Conservation (phyloP, 1,140 invertebrate genomes). For the Cotesia typhae region DNA sequence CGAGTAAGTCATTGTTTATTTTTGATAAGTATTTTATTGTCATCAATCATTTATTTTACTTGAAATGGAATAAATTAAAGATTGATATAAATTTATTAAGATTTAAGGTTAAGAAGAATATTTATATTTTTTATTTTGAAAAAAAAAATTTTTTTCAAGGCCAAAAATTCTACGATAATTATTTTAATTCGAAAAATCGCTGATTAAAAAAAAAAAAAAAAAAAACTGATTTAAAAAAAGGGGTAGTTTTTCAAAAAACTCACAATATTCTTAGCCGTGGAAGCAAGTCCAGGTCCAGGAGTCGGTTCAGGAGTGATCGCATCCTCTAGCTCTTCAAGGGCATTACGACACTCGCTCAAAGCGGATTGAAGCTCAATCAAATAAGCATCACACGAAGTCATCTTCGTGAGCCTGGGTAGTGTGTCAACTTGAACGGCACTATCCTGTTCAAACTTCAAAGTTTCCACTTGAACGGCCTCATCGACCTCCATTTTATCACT, state of each 20-base stretch:
- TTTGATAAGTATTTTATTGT: no score
- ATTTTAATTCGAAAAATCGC: no score
- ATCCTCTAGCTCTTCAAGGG: slow-evolving; percentile 68
- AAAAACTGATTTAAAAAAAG: not conserved
- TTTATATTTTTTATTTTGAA: no score
- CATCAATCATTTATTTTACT: no score
- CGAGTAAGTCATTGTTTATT: no score
- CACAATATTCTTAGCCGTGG: slow-evolving; percentile 68
- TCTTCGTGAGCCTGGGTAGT: slow-evolving; percentile 69
- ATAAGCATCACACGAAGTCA: slow-evolving; percentile 83
- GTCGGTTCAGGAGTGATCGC: slow-evolving; percentile 66
- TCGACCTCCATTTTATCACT: slow-evolving; percentile 63
- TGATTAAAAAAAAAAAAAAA: not conserved
- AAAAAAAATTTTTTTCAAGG: no score
- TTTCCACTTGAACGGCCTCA: slow-evolving; percentile 76
- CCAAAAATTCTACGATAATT: no score
- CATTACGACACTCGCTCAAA: slow-evolving; percentile 70
- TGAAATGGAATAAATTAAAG: no score
- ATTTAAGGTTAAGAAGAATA: no score
- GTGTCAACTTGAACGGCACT: slow-evolving; percentile 82
- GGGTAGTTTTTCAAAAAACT: slow-evolving; percentile 41
- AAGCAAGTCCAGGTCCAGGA: slow-evolving; percentile 65
- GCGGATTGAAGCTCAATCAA: slow-evolving; percentile 76
- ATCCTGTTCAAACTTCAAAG: slow-evolving; percentile 78
- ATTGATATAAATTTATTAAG: no score